These are phyloP conservation scores for Aporophyla nigra DNA, from an alignment of 2,888 invertebrate species.

Conservation along the genomic window DNA sequence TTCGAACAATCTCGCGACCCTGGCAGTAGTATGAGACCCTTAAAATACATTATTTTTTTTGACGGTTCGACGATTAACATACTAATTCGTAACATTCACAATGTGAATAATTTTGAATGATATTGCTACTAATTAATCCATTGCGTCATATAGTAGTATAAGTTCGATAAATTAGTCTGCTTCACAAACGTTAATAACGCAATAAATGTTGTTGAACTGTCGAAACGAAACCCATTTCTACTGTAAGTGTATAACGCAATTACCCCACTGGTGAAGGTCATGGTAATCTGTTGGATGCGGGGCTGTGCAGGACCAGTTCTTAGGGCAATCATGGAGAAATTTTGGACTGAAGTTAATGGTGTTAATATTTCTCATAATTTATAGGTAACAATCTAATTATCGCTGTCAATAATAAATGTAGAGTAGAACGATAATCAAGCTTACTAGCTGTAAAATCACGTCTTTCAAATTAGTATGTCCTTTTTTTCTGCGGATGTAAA, in stretches of 20 bases:
- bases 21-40: neutral
- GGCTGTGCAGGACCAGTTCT: neutral
- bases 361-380: neutral
- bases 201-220: too few relatives aligned
- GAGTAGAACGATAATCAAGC: neutral
- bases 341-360: too few relatives aligned
- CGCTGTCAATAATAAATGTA: neutral
- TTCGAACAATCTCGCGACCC: too few relatives aligned
- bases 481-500: neutral
- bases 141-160: too few relatives aligned
- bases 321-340: neutral
- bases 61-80: neutral
- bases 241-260: too few relatives aligned
- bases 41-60: neutral
- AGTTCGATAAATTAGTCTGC: too few relatives aligned
- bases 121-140: too few relatives aligned
- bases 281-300: neutral
- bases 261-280: neutral
- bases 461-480: neutral
- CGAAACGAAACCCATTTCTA: too few relatives aligned
- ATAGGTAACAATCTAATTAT: neutral
- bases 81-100: too few relatives aligned
- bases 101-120: too few relatives aligned
- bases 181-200: too few relatives aligned
- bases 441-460: neutral